Percentiles rank a stretch among this genome's conserved stretches.
Conservation (phyloP, 2,888 invertebrate genomes). For the Galeruca laticollis region DNA sequence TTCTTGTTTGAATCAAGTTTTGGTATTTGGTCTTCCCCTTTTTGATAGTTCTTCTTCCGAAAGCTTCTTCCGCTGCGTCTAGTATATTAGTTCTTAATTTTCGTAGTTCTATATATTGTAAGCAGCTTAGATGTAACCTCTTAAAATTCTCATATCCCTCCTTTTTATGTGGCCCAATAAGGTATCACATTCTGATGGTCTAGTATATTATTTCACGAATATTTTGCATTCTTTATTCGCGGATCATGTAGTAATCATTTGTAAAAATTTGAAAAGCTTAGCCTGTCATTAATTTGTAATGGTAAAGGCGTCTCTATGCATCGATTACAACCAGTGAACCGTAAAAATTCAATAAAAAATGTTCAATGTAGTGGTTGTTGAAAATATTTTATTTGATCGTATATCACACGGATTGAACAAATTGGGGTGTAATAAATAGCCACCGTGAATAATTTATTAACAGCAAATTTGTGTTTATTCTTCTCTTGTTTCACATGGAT, state of each 20-base stretch:
- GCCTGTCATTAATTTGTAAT: neutral
- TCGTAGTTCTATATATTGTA: too few species aligned
- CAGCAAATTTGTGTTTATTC: neutral
- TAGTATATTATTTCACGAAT: too few species aligned
- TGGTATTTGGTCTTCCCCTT: too few species aligned
- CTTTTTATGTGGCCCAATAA: too few species aligned
- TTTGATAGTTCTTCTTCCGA: too few species aligned
- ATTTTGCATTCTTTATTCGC: too few species aligned
- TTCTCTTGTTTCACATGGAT: neutral
- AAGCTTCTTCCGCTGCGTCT: too few species aligned
- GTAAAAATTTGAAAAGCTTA: neutral
- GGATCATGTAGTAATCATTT: neutral
- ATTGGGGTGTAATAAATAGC: neutral
- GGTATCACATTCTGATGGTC: too few species aligned
- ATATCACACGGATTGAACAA: constrained; percentile 4
- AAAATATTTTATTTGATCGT: neutral
- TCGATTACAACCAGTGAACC: neutral
- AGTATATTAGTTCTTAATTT: too few species aligned
- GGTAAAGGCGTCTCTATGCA: neutral
- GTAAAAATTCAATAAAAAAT: neutral
- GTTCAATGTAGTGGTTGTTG: neutral
- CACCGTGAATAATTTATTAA: neutral
- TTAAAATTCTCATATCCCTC: too few species aligned
- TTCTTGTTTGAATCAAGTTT: too few species aligned
- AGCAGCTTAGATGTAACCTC: too few species aligned